Percentiles rank a stretch among this genome's conserved stretches.
Evolutionary conservation across 53 echinoderm and acorn worm species (phyloP).

Genomic region (Actinopyga echinites): DNA sequence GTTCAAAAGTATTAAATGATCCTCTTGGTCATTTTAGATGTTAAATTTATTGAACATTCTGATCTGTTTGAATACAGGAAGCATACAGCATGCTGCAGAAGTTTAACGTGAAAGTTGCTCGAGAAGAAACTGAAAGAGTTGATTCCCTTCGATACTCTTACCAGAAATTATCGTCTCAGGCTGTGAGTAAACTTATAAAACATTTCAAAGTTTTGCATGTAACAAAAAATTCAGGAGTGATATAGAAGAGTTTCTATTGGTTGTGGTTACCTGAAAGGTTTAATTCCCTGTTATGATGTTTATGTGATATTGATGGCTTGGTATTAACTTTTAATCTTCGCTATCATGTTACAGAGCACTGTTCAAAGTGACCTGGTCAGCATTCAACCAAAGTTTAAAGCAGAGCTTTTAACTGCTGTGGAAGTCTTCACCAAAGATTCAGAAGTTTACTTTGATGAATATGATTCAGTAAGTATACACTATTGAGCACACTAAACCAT

Average conservation of each 20-base stretch:
- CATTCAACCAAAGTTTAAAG: constrained; percentile 92
- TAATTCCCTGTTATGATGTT: no score
- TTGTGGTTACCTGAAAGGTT: no score
- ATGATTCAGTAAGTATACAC: constrained; percentile 67
- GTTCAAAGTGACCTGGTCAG: constrained; percentile 81
- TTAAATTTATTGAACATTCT: neutral
- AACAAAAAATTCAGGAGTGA: neutral
- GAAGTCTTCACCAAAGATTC: constrained; percentile 67
- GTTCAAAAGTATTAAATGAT: neutral
- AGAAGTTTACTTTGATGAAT: constrained; percentile 65
- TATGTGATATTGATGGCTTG: neutral
- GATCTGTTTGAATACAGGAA: constrained; percentile 61
- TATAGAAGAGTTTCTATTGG: no score
- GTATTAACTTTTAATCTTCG: neutral
- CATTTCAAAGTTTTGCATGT: neutral
- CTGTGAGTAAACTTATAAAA: constrained; percentile 65
- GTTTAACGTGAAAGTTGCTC: constrained; percentile 87
- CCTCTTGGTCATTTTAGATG: neutral
- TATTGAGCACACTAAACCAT: no score
- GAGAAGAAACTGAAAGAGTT: constrained; percentile 89
- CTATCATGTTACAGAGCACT: constrained; percentile 45
- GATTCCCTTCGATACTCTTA: constrained; percentile 90
- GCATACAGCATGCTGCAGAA: constrained; percentile 95
- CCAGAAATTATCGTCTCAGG: constrained; percentile 84
- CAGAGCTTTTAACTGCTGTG: constrained; percentile 74